These are phyloP conservation scores for Sternarchorhynchus goeldii DNA, from an alignment of 2,797 vertebrate species.

Conservation along the genomic window DNA sequence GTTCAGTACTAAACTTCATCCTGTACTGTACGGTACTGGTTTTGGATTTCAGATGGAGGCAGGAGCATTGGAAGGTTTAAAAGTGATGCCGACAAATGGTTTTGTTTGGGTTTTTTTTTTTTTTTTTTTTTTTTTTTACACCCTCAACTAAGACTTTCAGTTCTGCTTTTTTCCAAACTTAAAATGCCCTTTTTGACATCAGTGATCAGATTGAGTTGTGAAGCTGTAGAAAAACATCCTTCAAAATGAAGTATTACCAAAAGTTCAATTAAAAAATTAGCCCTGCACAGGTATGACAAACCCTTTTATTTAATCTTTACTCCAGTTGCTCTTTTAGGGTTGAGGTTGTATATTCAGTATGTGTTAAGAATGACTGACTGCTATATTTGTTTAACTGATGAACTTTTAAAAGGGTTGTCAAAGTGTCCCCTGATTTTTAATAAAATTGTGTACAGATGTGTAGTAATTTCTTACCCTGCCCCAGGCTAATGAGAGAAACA, in stretches of 20 bases:
- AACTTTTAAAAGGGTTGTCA: not conserved
- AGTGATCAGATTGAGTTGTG: constrained; percentile 4
- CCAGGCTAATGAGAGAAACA: not conserved
- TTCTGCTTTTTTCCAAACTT: not conserved
- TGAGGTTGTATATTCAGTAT: too few relatives aligned
- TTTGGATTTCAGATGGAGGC: not conserved
- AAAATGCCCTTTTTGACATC: not conserved
- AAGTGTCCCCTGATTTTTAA: not conserved
- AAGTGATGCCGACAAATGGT: too few relatives aligned
- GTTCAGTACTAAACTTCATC: constrained; percentile 25
- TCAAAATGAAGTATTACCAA: not conserved
- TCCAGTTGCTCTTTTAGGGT: too few relatives aligned
- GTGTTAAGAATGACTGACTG: not conserved
- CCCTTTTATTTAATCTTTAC: too few relatives aligned
- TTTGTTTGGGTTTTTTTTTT: too few relatives aligned
- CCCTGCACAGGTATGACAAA: too few relatives aligned
- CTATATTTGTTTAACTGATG: not conserved
- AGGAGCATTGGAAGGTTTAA: too few relatives aligned
- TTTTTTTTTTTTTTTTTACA: not conserved
- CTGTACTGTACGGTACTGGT: constrained; percentile 63
- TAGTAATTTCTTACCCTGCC: not conserved
- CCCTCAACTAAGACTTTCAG: not conserved
- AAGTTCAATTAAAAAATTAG: too few relatives aligned
- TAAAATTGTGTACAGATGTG: not conserved
- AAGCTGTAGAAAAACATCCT: not conserved